These are phyloP conservation scores for Agrochola lota DNA, from an alignment of 2,888 invertebrate genomes.

Conservation along the genomic window DNA sequence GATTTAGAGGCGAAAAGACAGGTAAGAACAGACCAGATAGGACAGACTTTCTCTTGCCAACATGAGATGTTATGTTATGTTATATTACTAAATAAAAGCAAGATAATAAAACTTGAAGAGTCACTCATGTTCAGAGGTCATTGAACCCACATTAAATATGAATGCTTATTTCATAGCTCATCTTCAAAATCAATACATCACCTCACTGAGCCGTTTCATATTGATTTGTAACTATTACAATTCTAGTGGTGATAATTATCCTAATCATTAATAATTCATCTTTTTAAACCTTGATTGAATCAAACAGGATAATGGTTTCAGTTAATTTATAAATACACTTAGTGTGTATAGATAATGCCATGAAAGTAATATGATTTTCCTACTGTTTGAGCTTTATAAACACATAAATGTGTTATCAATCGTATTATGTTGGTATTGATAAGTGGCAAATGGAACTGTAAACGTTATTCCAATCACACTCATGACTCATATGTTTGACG, in stretches of 20 bases:
- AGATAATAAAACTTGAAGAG: background rate
- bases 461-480: slow-evolving; percentile 44
- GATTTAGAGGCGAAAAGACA: slow-evolving; percentile 99
- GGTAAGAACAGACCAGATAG: slow-evolving; percentile 80
- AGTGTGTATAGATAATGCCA: slow-evolving; percentile 15
- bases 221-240: background rate
- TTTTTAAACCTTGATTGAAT: background rate
- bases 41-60: accelerated
- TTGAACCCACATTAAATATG: slow-evolving; percentile 19
- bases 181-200: slow-evolving; percentile 24
- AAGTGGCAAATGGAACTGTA: slow-evolving; percentile 50
- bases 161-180: background rate
- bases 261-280: slow-evolving; percentile 1
- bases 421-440: slow-evolving; percentile 59
- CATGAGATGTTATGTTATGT: slow-evolving; percentile 1
- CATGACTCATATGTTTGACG: slow-evolving; percentile 45
- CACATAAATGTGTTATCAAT: slow-evolving; percentile 51
- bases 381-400: slow-evolving; percentile 42
- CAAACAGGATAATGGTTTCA: slow-evolving; percentile 16
- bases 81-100: slow-evolving; percentile 69
- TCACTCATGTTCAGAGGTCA: slow-evolving; percentile 8
- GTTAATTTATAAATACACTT: slow-evolving; percentile 26
- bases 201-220: background rate
- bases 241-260: background rate
- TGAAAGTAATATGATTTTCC: slow-evolving; percentile 52